These are phyloP conservation scores for Polydrusus cervinus DNA, from an alignment of 2,888 invertebrate genomes.

Conservation along the genomic window DNA sequence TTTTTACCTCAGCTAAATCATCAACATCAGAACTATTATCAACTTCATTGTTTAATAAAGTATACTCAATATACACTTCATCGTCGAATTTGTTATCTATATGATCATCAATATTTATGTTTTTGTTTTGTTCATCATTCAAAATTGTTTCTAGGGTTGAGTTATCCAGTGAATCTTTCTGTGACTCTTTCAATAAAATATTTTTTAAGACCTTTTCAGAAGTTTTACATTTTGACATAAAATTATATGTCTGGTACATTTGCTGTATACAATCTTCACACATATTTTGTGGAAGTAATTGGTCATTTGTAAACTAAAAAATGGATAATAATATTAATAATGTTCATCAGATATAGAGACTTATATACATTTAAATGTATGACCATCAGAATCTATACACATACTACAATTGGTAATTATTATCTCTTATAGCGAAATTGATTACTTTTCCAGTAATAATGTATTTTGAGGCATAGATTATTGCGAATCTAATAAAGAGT, in stretches of 20 bases:
- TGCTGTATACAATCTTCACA: slow-evolving; percentile 45
- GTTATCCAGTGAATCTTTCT: slow-evolving; percentile 18
- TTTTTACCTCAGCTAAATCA: neutral
- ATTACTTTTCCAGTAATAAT: too few relatives aligned
- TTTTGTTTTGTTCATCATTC: slow-evolving; percentile 6
- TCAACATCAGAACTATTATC: slow-evolving; percentile 34
- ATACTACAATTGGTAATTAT: too few relatives aligned
- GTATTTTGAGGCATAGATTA: too few relatives aligned
- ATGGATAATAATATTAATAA: neutral
- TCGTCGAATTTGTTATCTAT: slow-evolving; percentile 10
- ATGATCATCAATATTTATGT: neutral
- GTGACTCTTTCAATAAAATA: slow-evolving; percentile 10
- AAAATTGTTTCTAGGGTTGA: slow-evolving; percentile 1
- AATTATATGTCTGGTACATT: slow-evolving; percentile 45
- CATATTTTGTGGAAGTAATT: slow-evolving; percentile 14
- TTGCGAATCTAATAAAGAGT: too few relatives aligned
- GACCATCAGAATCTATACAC: too few relatives aligned
- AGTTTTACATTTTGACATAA: slow-evolving; percentile 50
- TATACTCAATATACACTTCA: neutral
- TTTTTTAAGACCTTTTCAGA: slow-evolving; percentile 38
- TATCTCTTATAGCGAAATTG: too few relatives aligned
- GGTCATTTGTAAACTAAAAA: slow-evolving; percentile 44
- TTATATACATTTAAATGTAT: too few relatives aligned
- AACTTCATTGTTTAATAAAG: slow-evolving; percentile 13
- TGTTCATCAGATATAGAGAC: too few relatives aligned